Conservation (phyloP, 2,888 invertebrate genomes). For the Xanthorhoe designata region DNA sequence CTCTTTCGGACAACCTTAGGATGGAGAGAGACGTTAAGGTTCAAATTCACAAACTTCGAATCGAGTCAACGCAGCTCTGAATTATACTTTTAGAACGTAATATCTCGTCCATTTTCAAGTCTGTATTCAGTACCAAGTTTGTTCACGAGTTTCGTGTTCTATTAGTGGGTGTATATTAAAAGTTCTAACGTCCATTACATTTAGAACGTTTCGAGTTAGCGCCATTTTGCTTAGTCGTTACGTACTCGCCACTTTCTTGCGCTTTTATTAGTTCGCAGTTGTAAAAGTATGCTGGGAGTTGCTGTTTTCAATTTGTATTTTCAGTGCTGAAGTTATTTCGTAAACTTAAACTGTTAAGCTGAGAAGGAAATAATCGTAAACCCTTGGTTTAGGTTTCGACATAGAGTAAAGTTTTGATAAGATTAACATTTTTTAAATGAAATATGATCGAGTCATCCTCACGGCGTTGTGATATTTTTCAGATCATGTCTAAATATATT, state of each 20-base stretch:
- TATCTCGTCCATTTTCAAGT: constrained; percentile 1
- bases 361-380: not conserved
- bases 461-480: too few species aligned
- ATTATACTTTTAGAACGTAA: too few species aligned
- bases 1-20: too few species aligned
- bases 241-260: constrained; percentile 8
- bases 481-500: too few species aligned
- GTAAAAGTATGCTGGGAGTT: constrained; percentile 13
- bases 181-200: constrained; percentile 69
- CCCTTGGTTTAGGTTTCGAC: not conserved
- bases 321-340: constrained; percentile 9
- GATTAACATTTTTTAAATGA: too few species aligned
- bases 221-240: constrained; percentile 38
- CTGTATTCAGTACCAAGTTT: constrained; percentile 44
- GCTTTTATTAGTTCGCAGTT: constrained; percentile 34
- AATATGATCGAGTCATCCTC: too few species aligned
- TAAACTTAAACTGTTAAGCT: not conserved
- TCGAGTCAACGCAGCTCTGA: too few species aligned
- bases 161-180: constrained; percentile 73
- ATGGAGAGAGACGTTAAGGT: too few species aligned
- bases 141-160: constrained; percentile 58
- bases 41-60: too few species aligned
- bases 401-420: not conserved
- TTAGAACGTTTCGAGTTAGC: constrained; percentile 57
- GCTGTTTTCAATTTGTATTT: constrained; percentile 27